Conservation (phyloP, 2,113 vertebrate species). For the Alaudala cheleensis region DNA sequence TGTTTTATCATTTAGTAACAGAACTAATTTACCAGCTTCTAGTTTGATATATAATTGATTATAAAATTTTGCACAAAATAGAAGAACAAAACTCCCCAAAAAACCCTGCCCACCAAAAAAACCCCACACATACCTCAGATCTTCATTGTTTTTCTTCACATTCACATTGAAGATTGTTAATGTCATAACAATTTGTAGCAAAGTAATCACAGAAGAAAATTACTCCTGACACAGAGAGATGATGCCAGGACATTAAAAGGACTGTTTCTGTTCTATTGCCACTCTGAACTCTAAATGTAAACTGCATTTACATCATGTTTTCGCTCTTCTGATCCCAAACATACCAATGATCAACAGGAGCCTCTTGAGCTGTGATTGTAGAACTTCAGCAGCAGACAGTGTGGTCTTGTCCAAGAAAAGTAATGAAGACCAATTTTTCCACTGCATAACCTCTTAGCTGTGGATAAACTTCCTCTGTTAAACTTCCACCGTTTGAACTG, state of each 20-base stretch:
- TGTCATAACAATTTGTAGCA: background rate
- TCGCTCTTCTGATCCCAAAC: background rate
- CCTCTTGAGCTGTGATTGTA: background rate
- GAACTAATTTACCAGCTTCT: background rate
- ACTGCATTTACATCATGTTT: background rate
- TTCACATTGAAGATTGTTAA: background rate
- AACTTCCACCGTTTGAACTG: background rate
- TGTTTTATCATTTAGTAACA: background rate
- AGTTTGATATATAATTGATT: background rate
- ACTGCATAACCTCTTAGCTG: background rate
- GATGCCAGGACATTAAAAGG: background rate
- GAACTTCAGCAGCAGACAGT: background rate
- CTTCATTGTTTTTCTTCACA: background rate
- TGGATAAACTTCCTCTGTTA: background rate
- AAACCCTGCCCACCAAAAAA: background rate
- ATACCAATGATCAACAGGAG: background rate
- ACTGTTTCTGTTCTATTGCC: background rate
- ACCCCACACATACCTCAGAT: background rate
- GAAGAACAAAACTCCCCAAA: background rate
- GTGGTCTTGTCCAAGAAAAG: background rate
- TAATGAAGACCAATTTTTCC: background rate
- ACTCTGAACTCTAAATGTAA: background rate
- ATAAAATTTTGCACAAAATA: background rate
- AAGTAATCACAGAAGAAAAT: background rate
- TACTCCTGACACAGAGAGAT: background rate